These are phyloP conservation scores for Rachycentron canadum DNA, from an alignment of 2,797 vertebrate genomes.

Conservation along the genomic window DNA sequence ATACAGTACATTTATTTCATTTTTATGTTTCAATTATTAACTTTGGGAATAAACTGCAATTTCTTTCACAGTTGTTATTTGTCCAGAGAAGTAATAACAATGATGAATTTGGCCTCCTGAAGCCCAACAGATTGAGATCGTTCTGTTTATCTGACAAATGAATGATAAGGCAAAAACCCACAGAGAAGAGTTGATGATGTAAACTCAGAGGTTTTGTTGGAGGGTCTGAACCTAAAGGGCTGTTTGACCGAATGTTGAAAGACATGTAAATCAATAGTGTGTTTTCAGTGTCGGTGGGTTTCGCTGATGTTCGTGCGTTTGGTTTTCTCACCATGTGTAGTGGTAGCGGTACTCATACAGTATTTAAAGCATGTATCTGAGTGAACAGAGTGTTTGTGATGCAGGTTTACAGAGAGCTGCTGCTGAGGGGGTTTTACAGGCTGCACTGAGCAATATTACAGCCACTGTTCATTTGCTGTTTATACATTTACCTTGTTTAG, in stretches of 20 bases:
- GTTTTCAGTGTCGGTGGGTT: background rate
- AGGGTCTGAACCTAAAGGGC: background rate
- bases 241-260: background rate
- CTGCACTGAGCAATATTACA: constrained; percentile 69
- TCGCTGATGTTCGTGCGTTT: constrained; percentile 31
- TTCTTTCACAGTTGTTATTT: background rate
- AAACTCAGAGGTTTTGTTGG: background rate
- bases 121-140: background rate
- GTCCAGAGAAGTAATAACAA: background rate
- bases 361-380: constrained; percentile 35
- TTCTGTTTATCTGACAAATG: background rate
- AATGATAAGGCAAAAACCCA: background rate
- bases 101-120: background rate
- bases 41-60: background rate
- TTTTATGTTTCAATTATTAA: background rate
- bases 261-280: background rate
- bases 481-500: constrained; percentile 24
- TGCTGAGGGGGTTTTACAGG: constrained; percentile 55
- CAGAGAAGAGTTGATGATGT: background rate
- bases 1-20: background rate
- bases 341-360: constrained; percentile 27
- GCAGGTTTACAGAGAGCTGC: constrained; percentile 54
- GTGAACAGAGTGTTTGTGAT: constrained; percentile 36
- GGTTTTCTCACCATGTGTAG: constrained; percentile 11
- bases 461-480: constrained; percentile 40